Percentiles rank a stretch among this genome's conserved stretches.
Evolutionary conservation across 2,113 vertebrate genomes (phyloP).

Genomic region (Glaucomys volans): DNA sequence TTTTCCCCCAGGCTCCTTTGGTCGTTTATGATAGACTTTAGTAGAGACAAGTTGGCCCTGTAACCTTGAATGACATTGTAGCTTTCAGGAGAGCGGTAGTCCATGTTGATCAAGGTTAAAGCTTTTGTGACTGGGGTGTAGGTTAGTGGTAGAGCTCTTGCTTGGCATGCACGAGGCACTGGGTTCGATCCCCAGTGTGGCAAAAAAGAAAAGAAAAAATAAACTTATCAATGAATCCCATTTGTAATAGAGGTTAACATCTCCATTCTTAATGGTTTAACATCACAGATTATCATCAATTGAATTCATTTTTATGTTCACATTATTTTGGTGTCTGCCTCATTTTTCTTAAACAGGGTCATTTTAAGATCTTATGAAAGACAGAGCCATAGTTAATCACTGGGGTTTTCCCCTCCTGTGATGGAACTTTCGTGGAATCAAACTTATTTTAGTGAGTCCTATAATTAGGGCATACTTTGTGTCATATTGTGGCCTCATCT

Average conservation of each 20-base stretch:
- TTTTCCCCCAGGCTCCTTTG: neutral
- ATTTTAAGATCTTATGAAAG: constrained; percentile 19
- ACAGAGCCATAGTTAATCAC: neutral
- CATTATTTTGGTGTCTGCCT: constrained; percentile 14
- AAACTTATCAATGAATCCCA: constrained; percentile 14
- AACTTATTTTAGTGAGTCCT: neutral
- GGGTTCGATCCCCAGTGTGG: neutral
- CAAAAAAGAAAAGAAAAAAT: neutral
- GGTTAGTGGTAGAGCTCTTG: neutral
- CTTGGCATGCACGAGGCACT: accelerated
- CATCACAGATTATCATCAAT: neutral
- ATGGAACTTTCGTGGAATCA: neutral
- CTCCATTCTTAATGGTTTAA: neutral
- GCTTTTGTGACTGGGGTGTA: neutral
- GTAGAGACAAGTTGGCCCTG: neutral
- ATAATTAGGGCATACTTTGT: constrained; percentile 19
- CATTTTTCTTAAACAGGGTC: constrained; percentile 43
- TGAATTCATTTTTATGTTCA: neutral
- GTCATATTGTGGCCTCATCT: neutral
- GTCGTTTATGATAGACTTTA: neutral
- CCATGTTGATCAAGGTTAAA: neutral
- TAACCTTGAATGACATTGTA: neutral
- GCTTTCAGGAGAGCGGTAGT: neutral
- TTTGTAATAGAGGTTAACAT: neutral
- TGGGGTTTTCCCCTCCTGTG: neutral